phyloP scores from a whole-genome alignment of 2,888 invertebrate genomes.

The Drosophila atripex region DNA sequence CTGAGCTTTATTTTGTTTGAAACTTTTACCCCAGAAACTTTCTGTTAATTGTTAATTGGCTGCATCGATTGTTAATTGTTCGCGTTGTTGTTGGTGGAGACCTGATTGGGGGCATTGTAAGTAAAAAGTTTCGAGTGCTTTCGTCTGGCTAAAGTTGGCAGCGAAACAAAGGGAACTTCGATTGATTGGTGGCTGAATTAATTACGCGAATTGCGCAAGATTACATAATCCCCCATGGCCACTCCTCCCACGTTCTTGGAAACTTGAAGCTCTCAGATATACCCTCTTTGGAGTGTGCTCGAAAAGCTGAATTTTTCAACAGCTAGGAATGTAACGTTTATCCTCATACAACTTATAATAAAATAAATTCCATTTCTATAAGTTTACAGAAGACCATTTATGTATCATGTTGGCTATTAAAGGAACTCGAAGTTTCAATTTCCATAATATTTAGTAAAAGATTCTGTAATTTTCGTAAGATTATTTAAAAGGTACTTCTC shows the following conservation, averaged over 20 bases:
- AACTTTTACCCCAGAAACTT: conserved; percentile 33
- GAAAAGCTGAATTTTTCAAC: background rate
- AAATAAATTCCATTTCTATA: too few species aligned
- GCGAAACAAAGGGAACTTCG: conserved; percentile 46
- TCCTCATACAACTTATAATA: background rate
- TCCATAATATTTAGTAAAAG: too few species aligned
- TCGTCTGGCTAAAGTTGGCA: conserved; percentile 69
- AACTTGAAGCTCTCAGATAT: conserved; percentile 14
- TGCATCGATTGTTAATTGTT: conserved; percentile 72
- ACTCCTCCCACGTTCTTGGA: conserved; percentile 2
- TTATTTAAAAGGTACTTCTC: too few species aligned
- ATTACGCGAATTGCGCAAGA: conserved; percentile 43
- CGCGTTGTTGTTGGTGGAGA: conserved; percentile 39
- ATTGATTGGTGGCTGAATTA: conserved; percentile 52
- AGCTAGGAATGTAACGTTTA: background rate
- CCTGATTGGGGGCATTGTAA: conserved; percentile 42
- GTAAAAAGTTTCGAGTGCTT: conserved; percentile 68
- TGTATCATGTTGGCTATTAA: too few species aligned
- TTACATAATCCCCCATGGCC: conserved; percentile 39
- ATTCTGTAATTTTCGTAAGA: too few species aligned
- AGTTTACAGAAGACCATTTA: too few species aligned
- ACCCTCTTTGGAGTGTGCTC: background rate
- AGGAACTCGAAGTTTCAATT: too few species aligned
- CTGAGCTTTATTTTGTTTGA: conserved; percentile 20
- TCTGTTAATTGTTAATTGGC: conserved; percentile 67